Percentiles rank a stretch among this genome's conserved stretches.
These are phyloP conservation scores for Heteropelma amictum DNA, from an alignment of 2,888 invertebrate genomes.

Conservation along the genomic window DNA sequence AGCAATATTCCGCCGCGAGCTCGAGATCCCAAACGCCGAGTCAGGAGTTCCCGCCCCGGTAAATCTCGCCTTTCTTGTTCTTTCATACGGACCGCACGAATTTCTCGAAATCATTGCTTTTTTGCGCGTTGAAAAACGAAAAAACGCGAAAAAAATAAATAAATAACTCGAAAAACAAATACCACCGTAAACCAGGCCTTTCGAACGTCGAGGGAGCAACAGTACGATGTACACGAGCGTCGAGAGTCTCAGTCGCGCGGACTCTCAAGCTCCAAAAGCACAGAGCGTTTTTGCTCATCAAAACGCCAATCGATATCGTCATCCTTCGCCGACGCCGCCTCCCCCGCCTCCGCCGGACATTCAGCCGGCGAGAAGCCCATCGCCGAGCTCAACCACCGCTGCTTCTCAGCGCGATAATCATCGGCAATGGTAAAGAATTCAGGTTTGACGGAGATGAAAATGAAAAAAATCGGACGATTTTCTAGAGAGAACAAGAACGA, in stretches of 20 bases:
- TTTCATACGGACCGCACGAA: background rate
- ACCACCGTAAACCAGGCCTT: constrained; percentile 57
- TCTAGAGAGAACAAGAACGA: too few species aligned
- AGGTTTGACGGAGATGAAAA: too few species aligned
- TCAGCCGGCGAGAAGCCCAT: constrained; percentile 57
- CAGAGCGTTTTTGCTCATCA: constrained; percentile 62
- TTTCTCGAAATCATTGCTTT: background rate
- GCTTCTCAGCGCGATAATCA: constrained; percentile 63
- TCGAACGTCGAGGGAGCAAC: constrained; percentile 75
- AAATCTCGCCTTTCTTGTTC: constrained; percentile 17
- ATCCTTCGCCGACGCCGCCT: constrained; percentile 29
- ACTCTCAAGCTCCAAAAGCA: constrained; percentile 69
- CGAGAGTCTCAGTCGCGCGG: constrained; percentile 73
- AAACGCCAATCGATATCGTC: constrained; percentile 61
- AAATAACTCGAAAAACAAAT: too few species aligned
- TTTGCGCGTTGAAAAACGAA: too few species aligned
- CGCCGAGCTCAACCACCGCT: constrained; percentile 57
- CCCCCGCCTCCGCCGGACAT: constrained; percentile 28
- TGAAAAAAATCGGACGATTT: too few species aligned
- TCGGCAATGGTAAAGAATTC: constrained; percentile 67
- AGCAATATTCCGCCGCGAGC: constrained; percentile 76
- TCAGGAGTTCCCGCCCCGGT: constrained; percentile 73
- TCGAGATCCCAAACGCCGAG: constrained; percentile 76
- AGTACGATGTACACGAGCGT: constrained; percentile 76
- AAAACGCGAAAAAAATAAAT: too few species aligned